These are phyloP conservation scores for Eutolmus rufibarbis DNA, from an alignment of 2,888 invertebrate genomes.

Conservation along the genomic window DNA sequence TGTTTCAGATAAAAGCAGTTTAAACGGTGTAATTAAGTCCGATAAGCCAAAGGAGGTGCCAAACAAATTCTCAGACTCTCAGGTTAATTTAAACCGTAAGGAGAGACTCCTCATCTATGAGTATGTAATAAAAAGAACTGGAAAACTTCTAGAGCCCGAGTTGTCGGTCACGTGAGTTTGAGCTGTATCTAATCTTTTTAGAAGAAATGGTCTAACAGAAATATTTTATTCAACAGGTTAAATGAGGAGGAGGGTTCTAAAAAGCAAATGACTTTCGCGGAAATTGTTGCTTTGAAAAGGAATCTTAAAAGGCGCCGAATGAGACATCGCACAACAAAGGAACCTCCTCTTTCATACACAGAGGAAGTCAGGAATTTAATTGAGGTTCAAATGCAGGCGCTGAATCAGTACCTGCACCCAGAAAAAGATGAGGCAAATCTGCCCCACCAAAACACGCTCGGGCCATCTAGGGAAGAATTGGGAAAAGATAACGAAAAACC, in stretches of 20 bases:
- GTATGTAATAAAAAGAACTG: constrained; percentile 52
- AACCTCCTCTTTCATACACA: constrained; percentile 53
- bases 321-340: constrained; percentile 56
- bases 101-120: constrained; percentile 56
- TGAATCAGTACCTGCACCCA: constrained; percentile 51
- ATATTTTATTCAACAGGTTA: neutral
- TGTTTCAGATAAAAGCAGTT: neutral
- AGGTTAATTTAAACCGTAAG: constrained; percentile 51
- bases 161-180: constrained; percentile 51
- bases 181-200: neutral
- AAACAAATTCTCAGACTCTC: constrained; percentile 54
- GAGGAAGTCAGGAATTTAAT: constrained; percentile 58
- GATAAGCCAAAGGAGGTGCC: neutral
- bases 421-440: neutral
- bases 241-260: constrained; percentile 6
- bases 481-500: neutral
- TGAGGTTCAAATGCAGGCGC: constrained; percentile 58
- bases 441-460: neutral
- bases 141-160: constrained; percentile 51
- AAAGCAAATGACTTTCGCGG: constrained; percentile 53
- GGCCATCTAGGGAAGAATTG: neutral
- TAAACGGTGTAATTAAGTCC: neutral
- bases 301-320: constrained; percentile 54
- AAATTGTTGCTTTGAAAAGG: constrained; percentile 56
- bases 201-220: neutral